These are phyloP conservation scores for Camponotus fellah DNA, from an alignment of 2,888 invertebrate genomes.

Conservation along the genomic window DNA sequence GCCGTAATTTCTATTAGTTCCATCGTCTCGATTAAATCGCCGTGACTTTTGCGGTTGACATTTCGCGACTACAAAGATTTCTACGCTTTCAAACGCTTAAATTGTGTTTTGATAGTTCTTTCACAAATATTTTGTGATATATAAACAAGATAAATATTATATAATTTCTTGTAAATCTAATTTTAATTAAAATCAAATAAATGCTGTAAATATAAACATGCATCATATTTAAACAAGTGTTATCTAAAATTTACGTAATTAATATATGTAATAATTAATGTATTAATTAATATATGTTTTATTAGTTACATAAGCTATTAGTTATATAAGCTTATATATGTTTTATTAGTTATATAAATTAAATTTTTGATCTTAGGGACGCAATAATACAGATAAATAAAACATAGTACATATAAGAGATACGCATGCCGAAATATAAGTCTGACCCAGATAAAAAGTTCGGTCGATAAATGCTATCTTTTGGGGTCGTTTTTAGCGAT, in stretches of 20 bases:
- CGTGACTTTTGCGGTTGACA: conserved; percentile 44
- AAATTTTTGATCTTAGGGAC: background rate
- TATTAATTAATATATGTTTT: no score
- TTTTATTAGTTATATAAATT: conserved; percentile 8
- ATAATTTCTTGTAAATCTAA: background rate
- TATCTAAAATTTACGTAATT: background rate
- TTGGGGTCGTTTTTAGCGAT: conserved; percentile 60
- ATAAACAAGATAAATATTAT: background rate
- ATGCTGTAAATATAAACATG: background rate
- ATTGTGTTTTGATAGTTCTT: background rate
- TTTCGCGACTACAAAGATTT: background rate
- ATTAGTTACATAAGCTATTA: no score
- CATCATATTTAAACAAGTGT: background rate
- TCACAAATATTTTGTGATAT: background rate
- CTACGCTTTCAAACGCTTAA: background rate
- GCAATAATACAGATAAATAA: conserved; percentile 41
- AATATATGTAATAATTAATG: no score
- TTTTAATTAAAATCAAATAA: background rate
- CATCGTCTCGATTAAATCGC: conserved; percentile 71
- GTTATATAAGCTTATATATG: no score
- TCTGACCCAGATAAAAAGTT: conserved; percentile 67
- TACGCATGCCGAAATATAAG: conserved; percentile 29
- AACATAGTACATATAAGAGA: conserved; percentile 55
- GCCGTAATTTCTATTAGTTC: conserved; percentile 57
- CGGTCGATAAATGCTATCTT: conserved; percentile 65